These are phyloP conservation scores for Colossoma macropomum DNA, from an alignment of 2,113 vertebrate species.

Conservation along the genomic window DNA sequence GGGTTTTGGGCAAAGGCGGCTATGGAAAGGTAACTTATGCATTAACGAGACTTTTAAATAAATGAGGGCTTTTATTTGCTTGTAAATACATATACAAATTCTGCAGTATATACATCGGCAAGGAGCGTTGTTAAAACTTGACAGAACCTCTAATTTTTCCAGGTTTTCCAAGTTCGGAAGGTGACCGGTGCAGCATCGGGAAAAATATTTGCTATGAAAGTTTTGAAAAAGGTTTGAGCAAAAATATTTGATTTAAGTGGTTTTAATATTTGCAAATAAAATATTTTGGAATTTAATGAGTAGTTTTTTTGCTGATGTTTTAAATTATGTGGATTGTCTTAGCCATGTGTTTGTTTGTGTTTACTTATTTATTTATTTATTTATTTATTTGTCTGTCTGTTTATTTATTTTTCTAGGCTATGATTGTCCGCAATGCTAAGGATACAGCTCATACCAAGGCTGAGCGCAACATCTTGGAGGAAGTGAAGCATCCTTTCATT, in stretches of 20 bases:
- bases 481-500: slow-evolving; percentile 98
- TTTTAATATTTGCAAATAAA: not conserved
- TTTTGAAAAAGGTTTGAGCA: slow-evolving; percentile 92
- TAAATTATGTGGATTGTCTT: no score
- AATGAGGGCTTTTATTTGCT: not conserved
- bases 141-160: not conserved
- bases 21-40: slow-evolving; percentile 90
- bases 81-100: not conserved
- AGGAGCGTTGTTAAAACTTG: not conserved
- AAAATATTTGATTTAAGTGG: not conserved
- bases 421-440: slow-evolving; percentile 98
- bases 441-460: slow-evolving; percentile 99
- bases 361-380: no score
- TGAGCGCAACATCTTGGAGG: slow-evolving; percentile 95
- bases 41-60: not conserved
- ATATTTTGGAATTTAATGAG: not conserved
- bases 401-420: slow-evolving; percentile 79
- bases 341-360: no score
- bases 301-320: not conserved
- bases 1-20: slow-evolving; percentile 96
- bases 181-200: slow-evolving; percentile 90
- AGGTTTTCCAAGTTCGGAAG: slow-evolving; percentile 98
- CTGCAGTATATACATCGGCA: not conserved
- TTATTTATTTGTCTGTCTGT: no score
- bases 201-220: slow-evolving; percentile 99